These are phyloP conservation scores for Centropristis striata DNA, from an alignment of 2,113 vertebrate species.

Conservation along the genomic window DNA sequence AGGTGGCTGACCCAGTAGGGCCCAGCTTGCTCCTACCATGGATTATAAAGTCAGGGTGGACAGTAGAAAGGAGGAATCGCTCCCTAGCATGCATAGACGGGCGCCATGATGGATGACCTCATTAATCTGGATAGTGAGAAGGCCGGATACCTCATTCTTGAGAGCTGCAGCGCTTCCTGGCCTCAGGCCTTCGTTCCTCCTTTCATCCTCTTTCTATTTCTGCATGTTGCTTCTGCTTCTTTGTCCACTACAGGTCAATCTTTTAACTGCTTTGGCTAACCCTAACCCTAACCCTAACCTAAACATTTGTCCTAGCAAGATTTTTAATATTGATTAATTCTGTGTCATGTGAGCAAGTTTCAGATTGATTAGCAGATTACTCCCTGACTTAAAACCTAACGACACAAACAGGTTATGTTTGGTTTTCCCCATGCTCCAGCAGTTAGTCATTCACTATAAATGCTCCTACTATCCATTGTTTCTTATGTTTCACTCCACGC, in stretches of 20 bases:
- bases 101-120: conserved; percentile 67
- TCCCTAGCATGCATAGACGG: conserved; percentile 2
- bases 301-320: background rate
- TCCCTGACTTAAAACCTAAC: background rate
- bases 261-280: background rate
- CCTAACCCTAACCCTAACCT: no score
- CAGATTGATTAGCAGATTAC: background rate
- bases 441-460: conserved; percentile 56
- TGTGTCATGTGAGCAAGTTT: background rate
- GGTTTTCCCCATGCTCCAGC: conserved; percentile 35
- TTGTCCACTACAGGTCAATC: background rate
- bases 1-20: conserved; percentile 26
- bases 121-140: conserved; percentile 61
- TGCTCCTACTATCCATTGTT: conserved; percentile 62
- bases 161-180: conserved; percentile 60
- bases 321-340: background rate
- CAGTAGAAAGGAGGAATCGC: conserved; percentile 21
- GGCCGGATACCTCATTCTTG: conserved; percentile 55
- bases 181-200: conserved; percentile 21
- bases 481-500: conserved; percentile 34
- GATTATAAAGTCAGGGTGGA: conserved; percentile 32
- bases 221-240: conserved; percentile 6
- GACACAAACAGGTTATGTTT: conserved; percentile 31
- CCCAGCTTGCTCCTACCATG: background rate
- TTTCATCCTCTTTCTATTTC: conserved; percentile 32